Evolutionary conservation across 37 sponge, comb jelly and placozoan species (phyloP), one percentile per base, ranked within the genome.

Genomic region (Chondrosia reniformis): DNA sequence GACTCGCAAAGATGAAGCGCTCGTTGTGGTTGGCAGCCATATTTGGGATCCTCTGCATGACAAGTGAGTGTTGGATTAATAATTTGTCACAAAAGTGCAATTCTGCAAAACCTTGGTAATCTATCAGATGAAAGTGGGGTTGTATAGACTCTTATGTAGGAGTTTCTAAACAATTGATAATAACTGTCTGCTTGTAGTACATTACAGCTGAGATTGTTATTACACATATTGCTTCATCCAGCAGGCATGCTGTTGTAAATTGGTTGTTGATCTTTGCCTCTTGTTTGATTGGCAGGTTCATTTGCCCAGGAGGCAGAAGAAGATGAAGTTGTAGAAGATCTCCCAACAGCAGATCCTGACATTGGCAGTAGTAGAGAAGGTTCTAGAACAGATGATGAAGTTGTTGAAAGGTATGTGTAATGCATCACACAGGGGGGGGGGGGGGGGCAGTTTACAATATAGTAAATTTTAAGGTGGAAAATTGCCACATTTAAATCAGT

Each of bases 371-470:
- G 88, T 64, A 69, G 89, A 33, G 96, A 95, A 24, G 96, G 80
- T 0, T 85, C 92, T 4, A 85, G 88, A 62, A 98, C 99, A 31
- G 99, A 98, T 46, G 96, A 88, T 37, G 96, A 95, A 63, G 87
- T 83, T 0, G 96, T 98, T 21, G 67, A 95, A 63, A 93, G 95
- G 97, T 94, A 31, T 67, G 75, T 15, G 45, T n/a, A n/a, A n/a
- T n/a, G n/a, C n/a, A n/a, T n/a, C n/a, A n/a, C n/a, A n/a, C n/a
- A n/a, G n/a, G n/a, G n/a, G n/a, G n/a, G n/a, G n/a, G n/a, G n/a
- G n/a, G n/a, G n/a, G n/a, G n/a, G n/a, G n/a, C n/a, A n/a, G n/a
- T n/a, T n/a, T n/a, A n/a, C n/a, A n/a, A n/a, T n/a, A n/a, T n/a
- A n/a, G n/a, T n/a, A n/a, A n/a, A n/a, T n/a, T n/a, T n/a, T n/a